Percentiles rank a stretch among this genome's conserved stretches.
Evolutionary conservation across 1,140 invertebrate genomes (phyloP).

Genomic region (Drosophila sp.): DNA sequence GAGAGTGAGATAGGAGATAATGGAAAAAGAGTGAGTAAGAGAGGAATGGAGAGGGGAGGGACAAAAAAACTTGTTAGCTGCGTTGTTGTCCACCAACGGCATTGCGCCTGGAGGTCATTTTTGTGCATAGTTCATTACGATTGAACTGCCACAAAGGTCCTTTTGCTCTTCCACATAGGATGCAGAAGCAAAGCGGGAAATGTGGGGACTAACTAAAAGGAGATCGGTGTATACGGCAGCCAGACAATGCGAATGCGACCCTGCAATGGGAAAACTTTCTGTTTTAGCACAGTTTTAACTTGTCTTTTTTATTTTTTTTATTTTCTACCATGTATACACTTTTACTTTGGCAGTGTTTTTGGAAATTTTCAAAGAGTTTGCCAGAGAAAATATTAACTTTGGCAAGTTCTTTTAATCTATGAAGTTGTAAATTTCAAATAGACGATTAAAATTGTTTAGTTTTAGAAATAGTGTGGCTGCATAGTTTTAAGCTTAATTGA

Average conservation of each 20-base stretch:
- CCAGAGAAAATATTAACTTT: background rate
- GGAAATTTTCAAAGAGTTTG: slow-evolving; percentile 2
- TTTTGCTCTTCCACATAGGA: slow-evolving; percentile 28
- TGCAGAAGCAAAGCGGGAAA: background rate
- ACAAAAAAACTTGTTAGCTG: slow-evolving; percentile 64
- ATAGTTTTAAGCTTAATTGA: background rate
- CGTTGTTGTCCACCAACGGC: slow-evolving; percentile 55
- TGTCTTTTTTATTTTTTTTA: background rate
- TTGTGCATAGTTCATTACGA: slow-evolving; percentile 79
- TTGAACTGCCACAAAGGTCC: slow-evolving; percentile 71
- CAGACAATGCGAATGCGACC: slow-evolving; percentile 27
- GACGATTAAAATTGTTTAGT: background rate
- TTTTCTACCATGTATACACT: background rate
- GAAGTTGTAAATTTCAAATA: background rate
- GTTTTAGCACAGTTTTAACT: slow-evolving; percentile 39
- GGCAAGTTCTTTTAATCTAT: background rate
- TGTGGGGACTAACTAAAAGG: background rate
- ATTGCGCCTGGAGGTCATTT: slow-evolving; percentile 67
- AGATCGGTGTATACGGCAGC: background rate
- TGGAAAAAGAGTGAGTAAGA: slow-evolving; percentile 17
- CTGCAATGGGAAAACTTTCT: slow-evolving; percentile 35
- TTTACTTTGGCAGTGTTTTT: background rate
- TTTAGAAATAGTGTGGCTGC: slow-evolving; percentile 2
- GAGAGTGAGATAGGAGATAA: slow-evolving; percentile 26
- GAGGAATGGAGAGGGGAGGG: slow-evolving; percentile 5